Base-by-base conservation (phyloP, 2,888 invertebrate genomes). In the Malthinus flaveolus region DNA sequence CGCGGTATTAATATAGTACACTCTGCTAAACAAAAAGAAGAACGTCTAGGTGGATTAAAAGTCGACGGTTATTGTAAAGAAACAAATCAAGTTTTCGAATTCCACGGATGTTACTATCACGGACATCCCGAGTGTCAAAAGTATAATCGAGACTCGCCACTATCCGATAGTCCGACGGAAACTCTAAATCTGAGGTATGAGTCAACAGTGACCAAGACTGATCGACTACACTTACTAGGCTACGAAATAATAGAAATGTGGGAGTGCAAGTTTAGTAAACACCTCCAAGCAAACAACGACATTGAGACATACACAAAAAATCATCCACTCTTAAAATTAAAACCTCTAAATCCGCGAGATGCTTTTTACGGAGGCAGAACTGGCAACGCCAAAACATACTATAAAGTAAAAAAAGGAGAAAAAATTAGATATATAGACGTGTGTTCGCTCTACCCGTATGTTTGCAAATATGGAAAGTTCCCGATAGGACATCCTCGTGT, bases 401-500 rank as follows among this genome's bases (percentile, higher is more conserved):
- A 69, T 53, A 66, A 53, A 56, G 50, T 12, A 58, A 2, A 49
- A 23, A 12, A 3, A 71, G 69, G 39, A 7, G 46, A 53, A 13
- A 63, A 67, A 59, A 69, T 73, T n/a, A 39, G 39, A 3, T 71
- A 71, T 51, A 44, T 65, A 1, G 69, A 71, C 54, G 61, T 71
- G 1, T 68, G 70, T 64, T 68, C 66, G 0, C 39, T 72, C 2
- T 73, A 75, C 49, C 73, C 73, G 0, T 72, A 42, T 32, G 61
- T 70, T 9, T 69, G 63, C 54, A 71, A 73, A 23, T 51, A 67
- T 44, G 63, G 66, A 1, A 66, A 66, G 51, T 72, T 66, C 49
- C 71, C 71, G 0, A 34, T 72, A 0, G 71, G 68, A 0, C 73
- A 73, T 50, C 74, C 73, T 0, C 62, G n/a, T 37, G 61, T 69